phyloP scores from a whole-genome alignment of 2,888 invertebrate species.

The Parasteatoda lunata region DNA sequence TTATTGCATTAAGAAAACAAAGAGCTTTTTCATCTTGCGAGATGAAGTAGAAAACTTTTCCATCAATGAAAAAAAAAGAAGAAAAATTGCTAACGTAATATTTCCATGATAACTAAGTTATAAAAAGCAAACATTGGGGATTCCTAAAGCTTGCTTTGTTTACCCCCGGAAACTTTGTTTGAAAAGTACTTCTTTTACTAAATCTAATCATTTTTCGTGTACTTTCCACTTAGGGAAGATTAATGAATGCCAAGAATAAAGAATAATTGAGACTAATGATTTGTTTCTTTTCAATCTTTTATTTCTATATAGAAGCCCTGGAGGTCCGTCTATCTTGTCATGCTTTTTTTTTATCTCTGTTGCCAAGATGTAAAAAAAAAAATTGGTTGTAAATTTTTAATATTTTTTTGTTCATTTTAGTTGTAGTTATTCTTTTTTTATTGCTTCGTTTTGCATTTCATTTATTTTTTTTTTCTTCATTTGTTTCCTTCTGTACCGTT shows the following conservation, averaged over 20 bases:
- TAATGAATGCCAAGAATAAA: slow-evolving; percentile 55
- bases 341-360: slow-evolving; percentile 9
- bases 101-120: slow-evolving; percentile 60
- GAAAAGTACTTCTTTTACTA: slow-evolving; percentile 60
- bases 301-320: slow-evolving; percentile 13
- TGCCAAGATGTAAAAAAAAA: background rate
- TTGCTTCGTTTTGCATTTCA: background rate
- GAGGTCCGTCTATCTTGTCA: slow-evolving; percentile 9
- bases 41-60: slow-evolving; percentile 8
- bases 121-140: slow-evolving; percentile 55
- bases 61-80: slow-evolving; percentile 28
- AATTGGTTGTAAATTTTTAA: background rate
- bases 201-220: slow-evolving; percentile 60
- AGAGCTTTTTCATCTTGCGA: slow-evolving; percentile 19
- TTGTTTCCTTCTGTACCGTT: too few species aligned
- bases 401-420: background rate
- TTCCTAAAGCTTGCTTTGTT: slow-evolving; percentile 47
- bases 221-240: slow-evolving; percentile 54
- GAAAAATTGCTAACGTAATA: slow-evolving; percentile 51
- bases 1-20: slow-evolving; percentile 50
- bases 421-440: background rate
- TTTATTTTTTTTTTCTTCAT: background rate
- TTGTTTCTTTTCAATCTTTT: slow-evolving; percentile 16
- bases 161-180: slow-evolving; percentile 51
- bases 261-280: slow-evolving; percentile 59